Conservation (phyloP, 2,113 vertebrate genomes). For the Nannobrachium achirus region DNA sequence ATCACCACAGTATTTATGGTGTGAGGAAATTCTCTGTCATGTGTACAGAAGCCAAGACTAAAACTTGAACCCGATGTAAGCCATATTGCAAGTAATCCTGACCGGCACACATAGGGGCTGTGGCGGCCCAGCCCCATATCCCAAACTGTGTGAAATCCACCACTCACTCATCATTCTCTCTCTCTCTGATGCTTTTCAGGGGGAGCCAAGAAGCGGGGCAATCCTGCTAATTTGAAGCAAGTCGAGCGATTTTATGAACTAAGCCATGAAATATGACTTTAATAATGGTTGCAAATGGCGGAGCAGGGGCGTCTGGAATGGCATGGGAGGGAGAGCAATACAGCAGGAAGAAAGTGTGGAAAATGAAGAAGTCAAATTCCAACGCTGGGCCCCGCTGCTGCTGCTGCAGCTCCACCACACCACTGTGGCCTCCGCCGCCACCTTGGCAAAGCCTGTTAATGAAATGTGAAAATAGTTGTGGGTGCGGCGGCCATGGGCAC, state of each 20-base stretch:
- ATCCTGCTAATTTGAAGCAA: constrained; percentile 63
- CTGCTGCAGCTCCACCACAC: constrained; percentile 29
- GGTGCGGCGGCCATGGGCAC: constrained; percentile 71
- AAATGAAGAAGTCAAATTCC: constrained; percentile 59
- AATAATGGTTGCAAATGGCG: constrained; percentile 77
- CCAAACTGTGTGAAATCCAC: constrained; percentile 8
- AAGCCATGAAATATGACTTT: constrained; percentile 79
- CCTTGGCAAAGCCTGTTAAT: constrained; percentile 78
- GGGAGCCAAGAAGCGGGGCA: constrained; percentile 16
- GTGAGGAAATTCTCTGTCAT: constrained; percentile 40
- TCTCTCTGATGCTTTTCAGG: constrained; percentile 8
- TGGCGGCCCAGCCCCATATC: constrained; percentile 3
- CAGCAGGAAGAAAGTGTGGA: constrained; percentile 37
- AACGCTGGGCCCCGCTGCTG: constrained; percentile 35
- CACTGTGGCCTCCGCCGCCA: constrained; percentile 50
- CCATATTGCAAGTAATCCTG: constrained; percentile 15
- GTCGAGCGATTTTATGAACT: constrained; percentile 63
- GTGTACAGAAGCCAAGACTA: constrained; percentile 38
- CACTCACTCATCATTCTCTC: constrained; percentile 2
- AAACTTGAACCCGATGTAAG: constrained; percentile 46
- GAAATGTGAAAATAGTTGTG: constrained; percentile 82
- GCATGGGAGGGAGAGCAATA: constrained; percentile 15
- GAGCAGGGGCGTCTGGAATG: constrained; percentile 40
- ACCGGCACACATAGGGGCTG: constrained; percentile 14
- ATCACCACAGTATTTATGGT: constrained; percentile 46